Base-by-base conservation (phyloP, 1,140 invertebrate species). In the Panagrolaimus sp. region DNA sequence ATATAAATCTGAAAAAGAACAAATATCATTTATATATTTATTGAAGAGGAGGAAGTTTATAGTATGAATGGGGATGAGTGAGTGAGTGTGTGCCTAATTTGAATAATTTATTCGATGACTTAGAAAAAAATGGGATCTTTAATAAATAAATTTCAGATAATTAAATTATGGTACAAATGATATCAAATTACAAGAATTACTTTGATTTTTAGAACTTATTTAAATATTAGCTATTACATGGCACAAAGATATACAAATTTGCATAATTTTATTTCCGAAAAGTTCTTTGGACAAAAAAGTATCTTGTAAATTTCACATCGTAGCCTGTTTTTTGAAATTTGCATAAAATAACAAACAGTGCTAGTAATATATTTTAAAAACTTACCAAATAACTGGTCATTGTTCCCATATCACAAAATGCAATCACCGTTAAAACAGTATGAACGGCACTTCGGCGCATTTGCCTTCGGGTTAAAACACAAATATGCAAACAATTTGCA, bases 351-450 rank as follows among this genome's bases (percentile, higher is more conserved):
- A 14, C 4, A 63, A 63, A 14, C 6, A 32, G n/a, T 64, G n/a
- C 17, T 8, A 1, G n/a, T 64, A 21, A 26, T 63, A n/a, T 63
- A 1, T n/a, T 15, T 43, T 8, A 55, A 26, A 55, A 55, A 21
- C 28, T 47, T 68, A 77, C 76, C 43, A 73, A 71, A 48, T 78
- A 78, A 10, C 73, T 72, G 3, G 71, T 72, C 76, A 78, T 78
- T 4, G 76, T 78, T 43, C 76, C 76, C 55, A 78, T 78, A 43
- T 78, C 76, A 21, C 73, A 77, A 67, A 76, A 28, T 24, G 76
- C 76, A 43, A 78, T 78, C 43, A 67, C 76, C 5, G 67, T 72
- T 12, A 78, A 52, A n/a, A 73, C 70, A 8, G 73, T 71, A 48
- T 78, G 76, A 7, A 78, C 76, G 12, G 76, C 69, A 9, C 66